A percentile compares a stretch with the other conserved stretches of the same genome.
Evolutionary conservation across 2,113 vertebrate species (phyloP).

Genomic region (Mastomys natalensis): DNA sequence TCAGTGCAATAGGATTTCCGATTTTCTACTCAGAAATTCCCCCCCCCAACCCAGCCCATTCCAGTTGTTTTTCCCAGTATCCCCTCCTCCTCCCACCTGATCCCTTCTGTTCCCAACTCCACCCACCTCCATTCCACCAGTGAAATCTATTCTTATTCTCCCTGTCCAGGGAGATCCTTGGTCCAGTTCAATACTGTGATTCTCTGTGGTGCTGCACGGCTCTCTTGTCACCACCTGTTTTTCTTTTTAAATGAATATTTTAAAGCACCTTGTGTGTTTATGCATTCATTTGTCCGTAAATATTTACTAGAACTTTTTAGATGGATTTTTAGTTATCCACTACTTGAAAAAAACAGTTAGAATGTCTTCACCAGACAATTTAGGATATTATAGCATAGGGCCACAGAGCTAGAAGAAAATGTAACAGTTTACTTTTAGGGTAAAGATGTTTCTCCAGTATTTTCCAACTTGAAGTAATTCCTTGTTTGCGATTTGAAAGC

Average conservation of each 20-base stretch:
- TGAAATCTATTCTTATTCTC: background rate
- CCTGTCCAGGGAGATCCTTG: background rate
- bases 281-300: constrained; percentile 1
- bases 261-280: background rate
- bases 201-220: background rate
- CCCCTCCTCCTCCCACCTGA: background rate
- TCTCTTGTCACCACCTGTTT: background rate
- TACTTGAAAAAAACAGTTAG: background rate
- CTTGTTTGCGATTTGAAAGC: background rate
- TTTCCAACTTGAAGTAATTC: constrained; percentile 13
- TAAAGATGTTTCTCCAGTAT: background rate
- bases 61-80: background rate
- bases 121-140: background rate
- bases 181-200: background rate
- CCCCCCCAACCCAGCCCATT: background rate
- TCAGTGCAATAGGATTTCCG: background rate
- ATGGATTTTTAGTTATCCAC: constrained; percentile 4
- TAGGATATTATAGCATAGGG: constrained; percentile 5
- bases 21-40: background rate
- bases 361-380: constrained; percentile 11
- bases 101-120: background rate
- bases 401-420: background rate
- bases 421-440: background rate
- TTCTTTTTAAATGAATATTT: background rate
- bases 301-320: background rate